These are phyloP conservation scores for Melinaea menophilus DNA, from an alignment of 2,888 invertebrate species.

Conservation along the genomic window DNA sequence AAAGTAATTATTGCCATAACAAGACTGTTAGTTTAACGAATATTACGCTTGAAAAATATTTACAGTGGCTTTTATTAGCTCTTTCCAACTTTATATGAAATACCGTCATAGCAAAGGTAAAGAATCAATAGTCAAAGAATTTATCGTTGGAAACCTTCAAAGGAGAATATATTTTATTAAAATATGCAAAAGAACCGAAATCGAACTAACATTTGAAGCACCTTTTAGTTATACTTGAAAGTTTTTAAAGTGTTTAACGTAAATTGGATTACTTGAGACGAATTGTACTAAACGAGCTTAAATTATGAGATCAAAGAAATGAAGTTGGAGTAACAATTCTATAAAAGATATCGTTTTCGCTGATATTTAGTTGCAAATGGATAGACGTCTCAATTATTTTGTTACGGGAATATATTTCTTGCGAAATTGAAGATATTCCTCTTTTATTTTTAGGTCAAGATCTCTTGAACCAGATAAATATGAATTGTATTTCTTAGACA, in stretches of 20 bases:
- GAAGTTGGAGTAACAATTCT: conserved; percentile 33
- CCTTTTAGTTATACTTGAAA: conserved; percentile 31
- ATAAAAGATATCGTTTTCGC: neutral
- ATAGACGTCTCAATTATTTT: neutral
- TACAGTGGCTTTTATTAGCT: neutral
- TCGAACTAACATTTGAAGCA: conserved; percentile 21
- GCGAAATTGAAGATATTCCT: neutral
- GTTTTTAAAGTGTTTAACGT: conserved; percentile 38
- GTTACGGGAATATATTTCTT: neutral
- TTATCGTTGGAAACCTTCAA: conserved; percentile 21
- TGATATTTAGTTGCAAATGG: conserved; percentile 16
- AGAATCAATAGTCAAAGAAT: conserved; percentile 27
- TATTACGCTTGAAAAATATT: conserved; percentile 9
- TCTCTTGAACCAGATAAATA: too few species aligned
- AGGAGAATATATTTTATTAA: conserved; percentile 26
- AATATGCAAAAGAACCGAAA: conserved; percentile 24
- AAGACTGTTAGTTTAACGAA: too few species aligned
- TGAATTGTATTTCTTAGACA: too few species aligned
- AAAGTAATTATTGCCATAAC: too few species aligned
- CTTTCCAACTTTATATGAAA: conserved; percentile 1
- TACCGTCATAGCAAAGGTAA: conserved; percentile 9
- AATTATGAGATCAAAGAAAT: conserved; percentile 37
- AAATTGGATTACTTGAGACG: conserved; percentile 39
- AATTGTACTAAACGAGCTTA: conserved; percentile 35
- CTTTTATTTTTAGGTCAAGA: too few species aligned